These are phyloP conservation scores for Drosophila athabasca DNA, from an alignment of 1,140 invertebrate genomes.

Conservation along the genomic window DNA sequence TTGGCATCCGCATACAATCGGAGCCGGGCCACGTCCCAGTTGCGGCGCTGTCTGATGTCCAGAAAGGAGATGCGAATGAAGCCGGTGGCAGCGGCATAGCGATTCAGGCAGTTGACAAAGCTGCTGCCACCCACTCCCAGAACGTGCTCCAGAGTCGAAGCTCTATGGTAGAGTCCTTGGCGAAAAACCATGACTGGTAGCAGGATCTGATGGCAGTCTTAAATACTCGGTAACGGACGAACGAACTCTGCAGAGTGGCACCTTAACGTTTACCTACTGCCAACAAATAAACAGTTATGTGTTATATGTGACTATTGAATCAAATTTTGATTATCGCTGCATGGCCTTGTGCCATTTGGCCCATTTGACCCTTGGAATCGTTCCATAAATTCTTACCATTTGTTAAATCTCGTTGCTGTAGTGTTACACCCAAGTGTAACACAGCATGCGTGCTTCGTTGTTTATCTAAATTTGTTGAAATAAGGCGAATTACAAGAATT, in stretches of 20 bases:
- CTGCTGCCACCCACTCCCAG: slow-evolving; percentile 56
- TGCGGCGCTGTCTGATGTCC: slow-evolving; percentile 72
- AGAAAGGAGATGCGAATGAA: slow-evolving; percentile 80
- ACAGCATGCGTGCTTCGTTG: background rate
- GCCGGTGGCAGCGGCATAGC: slow-evolving; percentile 76
- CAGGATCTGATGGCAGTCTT: slow-evolving; percentile 40
- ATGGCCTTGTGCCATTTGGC: too few species aligned
- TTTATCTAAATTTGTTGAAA: too few species aligned
- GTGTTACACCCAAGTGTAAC: background rate
- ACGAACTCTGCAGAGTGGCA: slow-evolving; percentile 5
- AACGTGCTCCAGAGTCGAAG: slow-evolving; percentile 65
- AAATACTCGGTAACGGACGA: slow-evolving; percentile 1
- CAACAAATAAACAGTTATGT: background rate
- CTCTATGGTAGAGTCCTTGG: slow-evolving; percentile 64
- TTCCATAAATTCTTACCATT: too few species aligned
- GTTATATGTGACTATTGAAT: too few species aligned
- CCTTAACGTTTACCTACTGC: slow-evolving; percentile 8
- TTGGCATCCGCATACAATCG: slow-evolving; percentile 77
- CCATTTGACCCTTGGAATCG: too few species aligned
- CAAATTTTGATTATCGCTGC: slow-evolving; percentile 1
- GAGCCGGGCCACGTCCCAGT: slow-evolving; percentile 72
- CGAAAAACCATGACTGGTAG: slow-evolving; percentile 73
- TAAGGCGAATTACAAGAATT: slow-evolving; percentile 33
- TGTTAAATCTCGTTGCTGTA: background rate
- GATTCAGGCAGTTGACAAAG: slow-evolving; percentile 75